Evolutionary conservation across 2,113 vertebrate genomes (phyloP).

Genomic region (Lophius piscatorius): DNA sequence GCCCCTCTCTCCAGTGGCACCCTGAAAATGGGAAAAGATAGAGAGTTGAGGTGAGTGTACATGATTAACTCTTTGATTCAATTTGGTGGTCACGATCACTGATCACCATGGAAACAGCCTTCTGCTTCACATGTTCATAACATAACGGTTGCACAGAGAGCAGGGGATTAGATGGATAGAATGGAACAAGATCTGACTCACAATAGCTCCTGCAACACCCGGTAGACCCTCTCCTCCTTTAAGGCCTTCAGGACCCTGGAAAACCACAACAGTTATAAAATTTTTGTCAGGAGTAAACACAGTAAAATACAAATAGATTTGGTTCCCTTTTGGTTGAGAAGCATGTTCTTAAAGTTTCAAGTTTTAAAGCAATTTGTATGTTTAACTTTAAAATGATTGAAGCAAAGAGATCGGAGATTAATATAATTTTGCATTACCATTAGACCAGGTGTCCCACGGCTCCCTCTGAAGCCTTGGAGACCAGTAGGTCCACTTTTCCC

Average conservation of each 20-base stretch:
- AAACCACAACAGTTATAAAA: background rate
- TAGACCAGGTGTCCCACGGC: constrained; percentile 82
- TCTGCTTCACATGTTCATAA: constrained; percentile 32
- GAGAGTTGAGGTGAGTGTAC: constrained; percentile 36
- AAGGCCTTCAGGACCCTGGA: constrained; percentile 86
- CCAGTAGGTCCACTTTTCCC: constrained; percentile 89
- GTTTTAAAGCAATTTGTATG: too few relatives aligned
- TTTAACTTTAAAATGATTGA: background rate
- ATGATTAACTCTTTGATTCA: constrained; percentile 53
- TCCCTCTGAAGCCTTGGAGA: constrained; percentile 85
- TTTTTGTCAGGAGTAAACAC: too few relatives aligned
- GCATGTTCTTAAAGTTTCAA: too few relatives aligned
- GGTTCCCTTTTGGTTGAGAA: too few relatives aligned
- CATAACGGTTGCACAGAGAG: constrained; percentile 8
- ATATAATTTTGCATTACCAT: constrained; percentile 73
- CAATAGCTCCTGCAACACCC: constrained; percentile 81
- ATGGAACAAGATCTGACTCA: constrained; percentile 75
- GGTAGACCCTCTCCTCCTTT: constrained; percentile 89
- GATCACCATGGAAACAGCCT: constrained; percentile 71
- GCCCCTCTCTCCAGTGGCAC: constrained; percentile 88
- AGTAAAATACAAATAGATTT: too few relatives aligned
- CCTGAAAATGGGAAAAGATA: constrained; percentile 74
- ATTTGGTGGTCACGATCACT: constrained; percentile 39
- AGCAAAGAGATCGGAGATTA: background rate
- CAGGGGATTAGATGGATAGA: background rate